These are phyloP conservation scores for Lysandra coridon DNA, from an alignment of 2,888 invertebrate species.

Conservation along the genomic window DNA sequence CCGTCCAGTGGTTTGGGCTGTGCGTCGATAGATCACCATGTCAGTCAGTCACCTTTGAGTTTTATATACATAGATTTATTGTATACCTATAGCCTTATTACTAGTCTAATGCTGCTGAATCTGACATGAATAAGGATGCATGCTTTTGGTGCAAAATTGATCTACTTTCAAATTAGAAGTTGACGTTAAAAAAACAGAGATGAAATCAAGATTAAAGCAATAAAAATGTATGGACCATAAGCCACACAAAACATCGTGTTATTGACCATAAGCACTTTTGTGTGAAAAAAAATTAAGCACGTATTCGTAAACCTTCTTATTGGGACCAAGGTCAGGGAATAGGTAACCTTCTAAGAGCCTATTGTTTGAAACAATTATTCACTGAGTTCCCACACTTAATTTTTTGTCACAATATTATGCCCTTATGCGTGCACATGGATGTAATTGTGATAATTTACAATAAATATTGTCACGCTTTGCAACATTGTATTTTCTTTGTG, in stretches of 20 bases:
- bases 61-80: no score
- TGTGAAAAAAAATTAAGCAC: background rate
- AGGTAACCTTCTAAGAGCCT: slow-evolving; percentile 24
- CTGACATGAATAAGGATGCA: no score
- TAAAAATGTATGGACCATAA: background rate
- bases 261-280: background rate
- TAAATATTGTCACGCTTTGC: background rate
- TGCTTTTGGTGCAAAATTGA: no score
- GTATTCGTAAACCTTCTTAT: slow-evolving; percentile 21
- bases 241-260: no score
- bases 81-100: no score
- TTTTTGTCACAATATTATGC: background rate
- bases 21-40: no score
- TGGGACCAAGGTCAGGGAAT: slow-evolving; percentile 14
- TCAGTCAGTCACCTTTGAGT: no score
- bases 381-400: slow-evolving; percentile 1
- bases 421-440: background rate
- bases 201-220: background rate
- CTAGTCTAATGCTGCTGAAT: no score
- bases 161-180: no score
- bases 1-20: no score
- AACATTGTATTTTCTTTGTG: background rate
- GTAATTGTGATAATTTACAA: background rate
- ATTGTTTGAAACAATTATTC: slow-evolving; percentile 9
- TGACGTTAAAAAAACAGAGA: background rate